These are phyloP conservation scores for Temnothorax nylanderi DNA, from an alignment of 1,140 invertebrate species.

Conservation along the genomic window DNA sequence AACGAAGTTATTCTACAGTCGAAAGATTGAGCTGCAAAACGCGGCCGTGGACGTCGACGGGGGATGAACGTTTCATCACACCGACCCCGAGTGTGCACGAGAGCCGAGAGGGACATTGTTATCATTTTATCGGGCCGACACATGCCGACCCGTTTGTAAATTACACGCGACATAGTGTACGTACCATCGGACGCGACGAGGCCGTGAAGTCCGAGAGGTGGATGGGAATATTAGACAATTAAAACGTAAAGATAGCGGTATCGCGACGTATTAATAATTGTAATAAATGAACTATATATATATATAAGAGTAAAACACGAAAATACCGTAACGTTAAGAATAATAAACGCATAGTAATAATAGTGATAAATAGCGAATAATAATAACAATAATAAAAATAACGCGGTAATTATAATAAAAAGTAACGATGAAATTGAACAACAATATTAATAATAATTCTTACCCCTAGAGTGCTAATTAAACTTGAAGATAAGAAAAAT, in stretches of 20 bases:
- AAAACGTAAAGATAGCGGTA: constrained; percentile 54
- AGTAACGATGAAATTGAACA: constrained; percentile 61
- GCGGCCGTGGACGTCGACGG: not conserved
- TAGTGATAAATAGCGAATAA: constrained; percentile 64
- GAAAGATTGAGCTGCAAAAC: not conserved
- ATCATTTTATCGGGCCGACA: constrained; percentile 30
- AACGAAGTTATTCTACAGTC: constrained; percentile 59
- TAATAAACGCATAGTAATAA: constrained; percentile 57
- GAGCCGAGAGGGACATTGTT: constrained; percentile 12
- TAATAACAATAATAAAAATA: constrained; percentile 67
- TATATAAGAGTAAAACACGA: constrained; percentile 51
- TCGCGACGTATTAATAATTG: constrained; percentile 20
- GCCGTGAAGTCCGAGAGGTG: not conserved
- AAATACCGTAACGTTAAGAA: constrained; percentile 49
- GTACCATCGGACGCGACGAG: not conserved
- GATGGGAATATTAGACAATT: constrained; percentile 48
- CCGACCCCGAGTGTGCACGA: not conserved
- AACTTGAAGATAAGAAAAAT: constrained; percentile 57
- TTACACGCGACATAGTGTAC: not conserved
- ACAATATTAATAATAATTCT: constrained; percentile 53
- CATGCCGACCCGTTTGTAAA: constrained; percentile 49
- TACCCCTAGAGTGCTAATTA: constrained; percentile 55
- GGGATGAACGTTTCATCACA: constrained; percentile 33
- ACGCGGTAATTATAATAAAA: constrained; percentile 42
- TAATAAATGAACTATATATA: constrained; percentile 41